Conservation (phyloP, 2,888 invertebrate species). For the Carpatolechia fugitivella region DNA sequence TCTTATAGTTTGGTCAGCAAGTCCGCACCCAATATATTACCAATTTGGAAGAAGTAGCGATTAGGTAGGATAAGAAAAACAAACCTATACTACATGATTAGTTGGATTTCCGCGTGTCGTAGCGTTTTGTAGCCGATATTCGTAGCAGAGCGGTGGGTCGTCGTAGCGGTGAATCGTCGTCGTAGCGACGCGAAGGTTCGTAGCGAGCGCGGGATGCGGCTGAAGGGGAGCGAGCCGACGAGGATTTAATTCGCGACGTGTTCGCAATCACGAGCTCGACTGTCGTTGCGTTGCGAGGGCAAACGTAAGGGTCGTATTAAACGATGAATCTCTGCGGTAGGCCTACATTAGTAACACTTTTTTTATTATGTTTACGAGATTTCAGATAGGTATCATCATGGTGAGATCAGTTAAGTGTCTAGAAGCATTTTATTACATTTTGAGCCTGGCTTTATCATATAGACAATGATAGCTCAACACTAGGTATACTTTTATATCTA, state of each 20-base stretch:
- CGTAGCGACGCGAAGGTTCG: neutral
- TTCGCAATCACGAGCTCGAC: slow-evolving; percentile 24
- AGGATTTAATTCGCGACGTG: slow-evolving; percentile 25
- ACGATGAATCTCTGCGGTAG: neutral
- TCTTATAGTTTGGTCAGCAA: too few species aligned
- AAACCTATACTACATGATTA: too few species aligned
- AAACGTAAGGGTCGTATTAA: slow-evolving; percentile 4
- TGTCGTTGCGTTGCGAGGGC: slow-evolving; percentile 18
- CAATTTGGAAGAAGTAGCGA: too few species aligned
- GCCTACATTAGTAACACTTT: neutral
- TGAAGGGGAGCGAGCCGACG: slow-evolving; percentile 15
- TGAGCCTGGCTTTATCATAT: too few species aligned
- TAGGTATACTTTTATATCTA: too few species aligned
- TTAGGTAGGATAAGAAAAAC: too few species aligned
- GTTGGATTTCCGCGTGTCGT: neutral
- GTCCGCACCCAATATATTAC: too few species aligned
- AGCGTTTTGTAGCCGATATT: neutral
- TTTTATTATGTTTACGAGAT: too few species aligned
- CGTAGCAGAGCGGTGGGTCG: neutral
- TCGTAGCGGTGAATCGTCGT: neutral
- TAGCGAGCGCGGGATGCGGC: neutral
- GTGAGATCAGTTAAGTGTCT: too few species aligned
- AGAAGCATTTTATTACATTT: too few species aligned
- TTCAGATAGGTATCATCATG: too few species aligned
- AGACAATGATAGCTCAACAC: too few species aligned